phyloP scores from a whole-genome alignment of 35 echinoderm and acorn worm genomes.

The Ptychodera flava region DNA sequence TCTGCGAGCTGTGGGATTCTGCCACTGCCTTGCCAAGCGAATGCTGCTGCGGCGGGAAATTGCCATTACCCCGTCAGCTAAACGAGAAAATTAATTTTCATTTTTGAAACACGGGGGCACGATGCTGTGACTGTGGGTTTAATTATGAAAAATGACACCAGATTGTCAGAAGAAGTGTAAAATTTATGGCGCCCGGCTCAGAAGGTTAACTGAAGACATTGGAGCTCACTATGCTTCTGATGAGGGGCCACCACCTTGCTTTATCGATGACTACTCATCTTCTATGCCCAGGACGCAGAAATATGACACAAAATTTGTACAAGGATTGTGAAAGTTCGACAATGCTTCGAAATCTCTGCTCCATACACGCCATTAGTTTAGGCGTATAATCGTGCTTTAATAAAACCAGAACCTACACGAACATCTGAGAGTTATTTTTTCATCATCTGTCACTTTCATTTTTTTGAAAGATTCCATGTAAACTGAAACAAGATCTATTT shows the following conservation, averaged over 20 bases:
- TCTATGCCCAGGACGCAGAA: neutral
- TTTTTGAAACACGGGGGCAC: neutral
- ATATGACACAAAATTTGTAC: neutral
- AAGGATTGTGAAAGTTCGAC: neutral
- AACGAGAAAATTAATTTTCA: constrained; percentile 2
- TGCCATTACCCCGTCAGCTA: neutral
- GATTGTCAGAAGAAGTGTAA: neutral
- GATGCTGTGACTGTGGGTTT: neutral
- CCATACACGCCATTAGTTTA: too few relatives aligned
- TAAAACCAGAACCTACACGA: too few relatives aligned
- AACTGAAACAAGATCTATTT: too few relatives aligned
- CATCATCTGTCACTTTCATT: too few relatives aligned
- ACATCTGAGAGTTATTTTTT: too few relatives aligned
- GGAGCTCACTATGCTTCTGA: neutral
- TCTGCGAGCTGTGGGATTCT: too few relatives aligned
- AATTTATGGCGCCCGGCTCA: neutral
- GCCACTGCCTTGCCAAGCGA: too few relatives aligned
- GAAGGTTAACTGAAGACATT: neutral
- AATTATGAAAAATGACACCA: neutral
- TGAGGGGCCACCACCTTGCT: neutral
- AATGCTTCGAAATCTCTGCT: too few relatives aligned
- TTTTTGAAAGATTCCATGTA: too few relatives aligned
- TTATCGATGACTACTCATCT: neutral
- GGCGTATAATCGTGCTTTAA: too few relatives aligned
- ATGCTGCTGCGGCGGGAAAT: neutral